A percentile compares a stretch with the other conserved stretches of the same genome.
Conservation (phyloP, 2,797 vertebrate species). For the Cephalopachus bancanus region DNA sequence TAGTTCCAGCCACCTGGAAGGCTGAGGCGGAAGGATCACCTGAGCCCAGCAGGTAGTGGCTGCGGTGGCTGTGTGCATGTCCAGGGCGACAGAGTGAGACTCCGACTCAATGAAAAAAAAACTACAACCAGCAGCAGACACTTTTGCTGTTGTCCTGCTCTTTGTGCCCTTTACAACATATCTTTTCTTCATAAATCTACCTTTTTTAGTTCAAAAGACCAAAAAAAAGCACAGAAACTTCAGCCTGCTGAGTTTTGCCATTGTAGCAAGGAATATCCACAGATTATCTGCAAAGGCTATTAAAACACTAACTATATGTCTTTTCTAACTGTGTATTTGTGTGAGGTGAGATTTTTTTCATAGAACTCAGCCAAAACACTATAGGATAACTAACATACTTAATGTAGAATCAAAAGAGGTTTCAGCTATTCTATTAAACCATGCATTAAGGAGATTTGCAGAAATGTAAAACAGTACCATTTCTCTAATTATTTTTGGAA, state of each 20-base stretch:
- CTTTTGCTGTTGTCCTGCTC: too few species aligned
- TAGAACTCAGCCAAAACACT: slow-evolving; percentile 16
- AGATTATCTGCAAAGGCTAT: slow-evolving; percentile 28
- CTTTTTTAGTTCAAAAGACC: too few species aligned
- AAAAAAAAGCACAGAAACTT: not conserved
- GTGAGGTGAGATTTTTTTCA: not conserved
- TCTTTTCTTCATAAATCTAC: too few species aligned
- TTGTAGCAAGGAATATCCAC: not conserved
- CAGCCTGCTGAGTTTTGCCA: not conserved
- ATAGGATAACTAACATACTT: not conserved
- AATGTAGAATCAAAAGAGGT: slow-evolving; percentile 45
- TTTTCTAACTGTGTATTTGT: not conserved
- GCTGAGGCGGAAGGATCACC: not conserved
- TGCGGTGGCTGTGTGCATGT: not conserved
- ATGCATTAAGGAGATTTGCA: not conserved
- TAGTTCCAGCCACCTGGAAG: not conserved
- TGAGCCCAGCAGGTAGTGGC: not conserved
- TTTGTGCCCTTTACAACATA: too few species aligned
- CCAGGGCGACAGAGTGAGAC: not conserved
- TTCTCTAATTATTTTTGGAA: not conserved
- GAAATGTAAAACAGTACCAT: not conserved
- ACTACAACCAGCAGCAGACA: too few species aligned
- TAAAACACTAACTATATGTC: not conserved
- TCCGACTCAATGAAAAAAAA: not conserved
- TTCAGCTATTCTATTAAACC: not conserved